Conservation (phyloP, 2,797 vertebrate genomes). For the Lophotriccus pileatus region DNA sequence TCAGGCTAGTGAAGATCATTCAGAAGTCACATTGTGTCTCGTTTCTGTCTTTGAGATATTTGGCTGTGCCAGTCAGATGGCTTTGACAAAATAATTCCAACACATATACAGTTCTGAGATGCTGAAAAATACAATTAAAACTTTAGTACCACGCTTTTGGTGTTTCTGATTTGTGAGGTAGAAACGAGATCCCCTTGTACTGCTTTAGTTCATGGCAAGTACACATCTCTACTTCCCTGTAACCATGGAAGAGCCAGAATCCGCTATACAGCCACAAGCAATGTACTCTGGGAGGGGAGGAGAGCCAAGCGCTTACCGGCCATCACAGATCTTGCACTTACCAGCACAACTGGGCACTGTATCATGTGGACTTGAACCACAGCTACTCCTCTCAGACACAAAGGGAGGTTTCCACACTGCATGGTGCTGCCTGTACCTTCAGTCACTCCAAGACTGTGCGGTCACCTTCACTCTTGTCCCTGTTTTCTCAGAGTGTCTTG, state of each 20-base stretch:
- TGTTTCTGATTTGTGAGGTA: neutral
- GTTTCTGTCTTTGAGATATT: neutral
- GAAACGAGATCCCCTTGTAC: neutral
- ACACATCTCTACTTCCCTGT: neutral
- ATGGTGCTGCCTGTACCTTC: fast-evolving
- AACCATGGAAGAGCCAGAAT: neutral
- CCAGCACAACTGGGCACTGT: fast-evolving
- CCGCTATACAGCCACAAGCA: neutral
- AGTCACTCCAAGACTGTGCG: fast-evolving
- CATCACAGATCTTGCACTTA: fast-evolving
- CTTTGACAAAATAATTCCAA: neutral
- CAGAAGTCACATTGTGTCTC: neutral
- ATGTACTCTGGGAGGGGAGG: fast-evolving
- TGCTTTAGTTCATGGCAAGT: neutral
- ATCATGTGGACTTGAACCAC: fast-evolving
- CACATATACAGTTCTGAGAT: fast-evolving
- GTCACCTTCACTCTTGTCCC: neutral
- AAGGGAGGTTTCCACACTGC: neutral
- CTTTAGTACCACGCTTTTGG: fast-evolving
- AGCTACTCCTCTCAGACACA: fast-evolving
- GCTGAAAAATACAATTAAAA: neutral
- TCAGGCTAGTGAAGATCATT: neutral
- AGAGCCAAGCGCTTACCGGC: fast-evolving
- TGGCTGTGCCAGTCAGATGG: neutral
- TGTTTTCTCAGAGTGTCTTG: neutral